Evolutionary conservation across 2,113 vertebrate species (phyloP).

Genomic region (Nannobrachium achirus): DNA sequence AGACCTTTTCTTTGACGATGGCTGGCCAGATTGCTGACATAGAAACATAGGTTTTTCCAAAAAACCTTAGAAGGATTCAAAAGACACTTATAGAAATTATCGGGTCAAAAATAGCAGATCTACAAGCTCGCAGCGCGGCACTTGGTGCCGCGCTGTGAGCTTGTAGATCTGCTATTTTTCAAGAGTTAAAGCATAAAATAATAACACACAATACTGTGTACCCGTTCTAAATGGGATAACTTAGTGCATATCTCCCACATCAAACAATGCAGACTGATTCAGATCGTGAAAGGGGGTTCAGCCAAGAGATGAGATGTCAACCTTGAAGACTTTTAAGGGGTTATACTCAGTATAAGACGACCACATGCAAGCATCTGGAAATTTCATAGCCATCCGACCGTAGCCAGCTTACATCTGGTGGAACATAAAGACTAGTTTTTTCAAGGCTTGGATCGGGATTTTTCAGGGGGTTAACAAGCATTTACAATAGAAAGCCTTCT

Average conservation of each 20-base stretch:
- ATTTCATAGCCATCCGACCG: constrained; percentile 36
- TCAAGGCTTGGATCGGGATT: background rate
- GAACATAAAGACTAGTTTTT: background rate
- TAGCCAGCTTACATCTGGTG: constrained; percentile 14
- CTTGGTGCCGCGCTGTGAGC: no score
- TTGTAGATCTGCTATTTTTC: no score
- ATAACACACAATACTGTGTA: no score
- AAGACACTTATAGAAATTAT: no score
- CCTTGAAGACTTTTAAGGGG: constrained; percentile 41
- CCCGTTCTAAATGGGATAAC: no score
- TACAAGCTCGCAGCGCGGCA: no score
- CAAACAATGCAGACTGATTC: constrained; percentile 67
- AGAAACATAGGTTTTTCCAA: no score
- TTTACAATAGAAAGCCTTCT: background rate
- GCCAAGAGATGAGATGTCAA: constrained; percentile 55
- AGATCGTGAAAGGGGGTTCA: constrained; percentile 43
- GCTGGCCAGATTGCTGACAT: no score
- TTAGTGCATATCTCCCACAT: constrained; percentile 38
- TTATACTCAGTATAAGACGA: constrained; percentile 42
- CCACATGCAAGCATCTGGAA: constrained; percentile 47
- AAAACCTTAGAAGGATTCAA: no score
- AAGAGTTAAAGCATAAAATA: no score
- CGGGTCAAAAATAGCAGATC: no score
- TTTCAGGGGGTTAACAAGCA: background rate
- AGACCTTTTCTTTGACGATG: no score